Base-by-base conservation (phyloP, 2,797 vertebrate genomes). In the Spinibarbus caldwelli region DNA sequence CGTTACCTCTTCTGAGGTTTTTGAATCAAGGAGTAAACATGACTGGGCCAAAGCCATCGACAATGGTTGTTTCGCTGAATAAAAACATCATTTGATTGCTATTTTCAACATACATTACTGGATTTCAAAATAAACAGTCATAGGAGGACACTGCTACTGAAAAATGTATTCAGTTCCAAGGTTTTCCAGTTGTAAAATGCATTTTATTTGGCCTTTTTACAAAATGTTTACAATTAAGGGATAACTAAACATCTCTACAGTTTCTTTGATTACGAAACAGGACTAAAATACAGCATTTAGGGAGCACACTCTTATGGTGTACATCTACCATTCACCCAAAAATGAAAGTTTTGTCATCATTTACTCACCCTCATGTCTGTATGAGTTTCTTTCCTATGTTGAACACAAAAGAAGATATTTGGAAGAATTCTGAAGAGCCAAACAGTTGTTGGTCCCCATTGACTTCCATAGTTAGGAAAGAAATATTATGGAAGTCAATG, bases 71-170 rank as follows among this genome's bases (percentile, higher is more conserved):
- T 64, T 26, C 2, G 5, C 12, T n/a, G 49, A 36, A 47, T 5
- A n/a, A 49, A 49, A 36, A 80, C 62, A 67, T 73, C 0, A 59
- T 59, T 59, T 4, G 26, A 15, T 45, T 72, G 15, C 36, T 38
- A 76, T 57, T 78, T 78, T 78, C 9, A 19, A 78, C n/a, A 78
- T 26, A 6, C 8, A 43, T 38, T 78, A 54, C 34, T 41, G 17
- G 11, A 14, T 49, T 54, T 52, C 19, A 59, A 43, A 2, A 54
- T 31, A 21, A 71, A 38, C 26, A 45, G 2, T 62, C 15, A 64
- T 17, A 49, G 9, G 26, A 12, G 5, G 29, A 83, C 41, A 49
- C 10, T n/a, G n/a, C n/a, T n/a, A 49, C 10, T 67, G 2, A 67
- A 77, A 75, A 75, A 64, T 47, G 0, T 19, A 64, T 64, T 26